phyloP scores from a whole-genome alignment of 2,888 invertebrate genomes.

The Oscheius myriophilus region DNA sequence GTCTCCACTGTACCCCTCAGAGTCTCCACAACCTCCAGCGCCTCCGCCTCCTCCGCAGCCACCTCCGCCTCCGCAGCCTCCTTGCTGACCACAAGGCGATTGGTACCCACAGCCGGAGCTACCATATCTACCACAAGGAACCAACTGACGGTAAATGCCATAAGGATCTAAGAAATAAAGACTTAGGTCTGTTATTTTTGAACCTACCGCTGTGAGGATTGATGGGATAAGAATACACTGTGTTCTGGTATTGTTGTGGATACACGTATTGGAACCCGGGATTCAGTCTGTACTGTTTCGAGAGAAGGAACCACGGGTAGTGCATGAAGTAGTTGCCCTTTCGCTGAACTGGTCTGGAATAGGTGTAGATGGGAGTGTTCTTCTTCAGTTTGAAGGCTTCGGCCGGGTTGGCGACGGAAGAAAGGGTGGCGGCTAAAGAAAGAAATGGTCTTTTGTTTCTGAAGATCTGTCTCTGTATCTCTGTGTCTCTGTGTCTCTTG shows the following conservation, averaged over 20 bases:
- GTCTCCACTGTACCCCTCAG: conserved; percentile 19
- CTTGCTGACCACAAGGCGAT: conserved; percentile 6
- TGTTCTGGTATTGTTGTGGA: conserved; percentile 34
- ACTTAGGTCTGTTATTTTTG: not conserved
- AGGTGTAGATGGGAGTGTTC: conserved; percentile 12
- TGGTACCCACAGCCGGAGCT: conserved; percentile 31
- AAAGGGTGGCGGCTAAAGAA: conserved; percentile 10
- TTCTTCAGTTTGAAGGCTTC: conserved; percentile 1
- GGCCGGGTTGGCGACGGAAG: not conserved
- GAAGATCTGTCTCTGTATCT: too few relatives aligned
- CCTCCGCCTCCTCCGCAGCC: conserved; percentile 37
- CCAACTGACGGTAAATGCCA: conserved; percentile 38
- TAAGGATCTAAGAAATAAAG: conserved; percentile 37
- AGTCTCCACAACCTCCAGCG: conserved; percentile 33
- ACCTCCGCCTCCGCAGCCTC: conserved; percentile 28
- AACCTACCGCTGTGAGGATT: conserved; percentile 12
- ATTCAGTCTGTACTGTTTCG: conserved; percentile 46
- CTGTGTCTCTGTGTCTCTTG: too few relatives aligned
- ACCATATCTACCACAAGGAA: conserved; percentile 47
- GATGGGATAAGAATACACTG: conserved; percentile 13
- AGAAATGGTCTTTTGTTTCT: too few relatives aligned
- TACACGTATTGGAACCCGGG: conserved; percentile 51
- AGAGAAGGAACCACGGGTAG: conserved; percentile 51
- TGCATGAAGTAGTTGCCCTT: conserved; percentile 52
- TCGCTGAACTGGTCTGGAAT: conserved; percentile 2